Evolutionary conservation across 2,797 vertebrate species (phyloP), one percentile per base, ranked within the genome.

Genomic region (Chrysocyon brachyurus): DNA sequence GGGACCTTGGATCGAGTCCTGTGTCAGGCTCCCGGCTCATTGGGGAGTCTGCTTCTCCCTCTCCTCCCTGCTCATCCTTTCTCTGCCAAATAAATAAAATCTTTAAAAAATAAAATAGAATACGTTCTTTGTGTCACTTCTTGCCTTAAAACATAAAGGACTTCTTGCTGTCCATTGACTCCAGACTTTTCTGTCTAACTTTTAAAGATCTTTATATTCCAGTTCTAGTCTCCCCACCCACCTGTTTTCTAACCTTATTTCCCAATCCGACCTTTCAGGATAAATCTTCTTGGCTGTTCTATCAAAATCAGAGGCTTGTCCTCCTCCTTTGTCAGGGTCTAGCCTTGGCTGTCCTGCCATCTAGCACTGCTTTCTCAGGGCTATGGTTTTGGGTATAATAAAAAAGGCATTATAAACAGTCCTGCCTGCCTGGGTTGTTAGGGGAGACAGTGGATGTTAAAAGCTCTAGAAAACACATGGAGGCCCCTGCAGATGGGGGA

Each of bases 221-320:
- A 31, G 26, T 88, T 96, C 63, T 66, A 36, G 3, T 5, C 28
- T 88, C 15, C 49, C 59, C 9, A 83, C 8, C 36, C n/a, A 40
- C 40, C 31, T 63, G 63, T 77, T 95, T 96, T n/a, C 57, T 72
- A 86, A 21, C 28, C 78, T 81, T 68, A 46, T 91, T 82, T 96
- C 52, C 56, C n/a, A 57, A 63, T 52, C 33, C 2, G 12, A 68
- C n/a, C 56, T 87, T 78, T 89, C 36, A 57, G 28, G 66, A 81
- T 81, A 90, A 46, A 79, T 82, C 49, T 90, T 96, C 77, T 87
- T 70, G 40, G 72, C 46, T 52, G 33, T 75, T 31, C 77, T 56
- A 36, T 84, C 49, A 82, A 95, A 89, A 70, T 36, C n/a, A 91
- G 81, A 94, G n/a, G 24, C 36, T 46, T 61, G 5, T 49, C 72